Conservation (phyloP, 2,888 invertebrate species). For the Acleris emargana region DNA sequence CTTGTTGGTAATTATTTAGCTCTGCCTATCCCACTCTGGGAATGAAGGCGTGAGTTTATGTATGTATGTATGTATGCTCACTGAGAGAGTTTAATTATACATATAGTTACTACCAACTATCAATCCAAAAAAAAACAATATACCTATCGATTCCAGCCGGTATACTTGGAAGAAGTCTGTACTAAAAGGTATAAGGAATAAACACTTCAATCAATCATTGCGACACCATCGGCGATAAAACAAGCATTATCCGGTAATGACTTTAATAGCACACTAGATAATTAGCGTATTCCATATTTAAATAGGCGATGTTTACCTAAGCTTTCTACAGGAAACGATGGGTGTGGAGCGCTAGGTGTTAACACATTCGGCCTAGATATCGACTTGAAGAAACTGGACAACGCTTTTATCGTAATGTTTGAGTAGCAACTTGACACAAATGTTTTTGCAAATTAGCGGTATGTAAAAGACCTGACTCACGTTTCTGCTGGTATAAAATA, state of each 20-base stretch:
- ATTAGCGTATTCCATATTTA: conserved; percentile 33
- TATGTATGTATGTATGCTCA: too few relatives aligned
- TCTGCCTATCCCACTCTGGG: too few relatives aligned
- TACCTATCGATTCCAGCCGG: too few relatives aligned
- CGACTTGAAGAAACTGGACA: conserved; percentile 44
- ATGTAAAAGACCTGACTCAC: neutral
- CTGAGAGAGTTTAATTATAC: too few relatives aligned
- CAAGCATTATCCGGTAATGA: conserved; percentile 21
- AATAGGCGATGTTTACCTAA: conserved; percentile 54
- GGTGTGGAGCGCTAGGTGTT: conserved; percentile 59
- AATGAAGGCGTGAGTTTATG: too few relatives aligned
- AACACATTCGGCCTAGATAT: conserved; percentile 67
- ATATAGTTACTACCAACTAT: too few relatives aligned
- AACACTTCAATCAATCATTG: neutral
- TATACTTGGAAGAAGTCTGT: too few relatives aligned
- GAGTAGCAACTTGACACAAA: conserved; percentile 31
- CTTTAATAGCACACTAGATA: conserved; percentile 36
- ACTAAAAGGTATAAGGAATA: neutral
- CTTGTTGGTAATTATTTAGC: too few relatives aligned
- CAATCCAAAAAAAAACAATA: too few relatives aligned
- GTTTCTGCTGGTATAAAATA: too few relatives aligned
- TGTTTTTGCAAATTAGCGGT: conserved; percentile 20
- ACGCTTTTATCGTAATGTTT: conserved; percentile 23
- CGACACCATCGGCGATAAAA: neutral
- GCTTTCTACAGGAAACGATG: conserved; percentile 72